Evolutionary conservation across 1,140 invertebrate genomes (phyloP).

Genomic region (Luehdorfia chinensis): DNA sequence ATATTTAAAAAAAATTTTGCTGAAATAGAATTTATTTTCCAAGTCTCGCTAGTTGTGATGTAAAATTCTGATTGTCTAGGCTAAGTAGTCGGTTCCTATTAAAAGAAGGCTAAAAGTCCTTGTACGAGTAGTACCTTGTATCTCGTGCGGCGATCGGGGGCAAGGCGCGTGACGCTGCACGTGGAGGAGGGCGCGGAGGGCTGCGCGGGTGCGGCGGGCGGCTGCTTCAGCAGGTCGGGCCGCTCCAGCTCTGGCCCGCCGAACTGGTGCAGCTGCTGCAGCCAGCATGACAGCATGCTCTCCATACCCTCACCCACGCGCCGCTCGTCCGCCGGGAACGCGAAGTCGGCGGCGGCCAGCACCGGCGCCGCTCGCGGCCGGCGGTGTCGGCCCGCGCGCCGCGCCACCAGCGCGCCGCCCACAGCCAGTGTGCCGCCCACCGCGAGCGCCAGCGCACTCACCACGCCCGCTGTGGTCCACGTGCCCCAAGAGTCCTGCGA

Average conservation of each 20-base stretch:
- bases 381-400: constrained; percentile 14
- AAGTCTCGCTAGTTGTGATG: too few relatives aligned
- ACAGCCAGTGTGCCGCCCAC: constrained; percentile 15
- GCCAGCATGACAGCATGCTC: constrained; percentile 88
- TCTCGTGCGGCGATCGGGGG: constrained; percentile 84
- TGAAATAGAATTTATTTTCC: too few relatives aligned
- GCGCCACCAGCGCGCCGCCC: constrained; percentile 17
- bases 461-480: constrained; percentile 8
- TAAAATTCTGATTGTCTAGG: too few relatives aligned
- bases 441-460: constrained; percentile 12
- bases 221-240: constrained; percentile 87
- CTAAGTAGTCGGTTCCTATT: too few relatives aligned
- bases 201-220: constrained; percentile 60
- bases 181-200: constrained; percentile 79
- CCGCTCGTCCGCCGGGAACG: constrained; percentile 52
- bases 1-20: too few relatives aligned
- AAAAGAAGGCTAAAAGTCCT: too few relatives aligned
- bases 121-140: constrained; percentile 87
- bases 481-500: neutral
- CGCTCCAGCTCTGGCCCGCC: constrained; percentile 88
- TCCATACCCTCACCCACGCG: constrained; percentile 88
- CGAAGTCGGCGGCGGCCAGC: constrained; percentile 40
- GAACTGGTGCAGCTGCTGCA: constrained; percentile 88
- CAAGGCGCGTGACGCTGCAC: constrained; percentile 81
- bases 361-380: constrained; percentile 29